Evolutionary conservation across 2,888 invertebrate species (phyloP), one percentile per base, ranked within the genome.

Genomic region (Loripinus fragilis): DNA sequence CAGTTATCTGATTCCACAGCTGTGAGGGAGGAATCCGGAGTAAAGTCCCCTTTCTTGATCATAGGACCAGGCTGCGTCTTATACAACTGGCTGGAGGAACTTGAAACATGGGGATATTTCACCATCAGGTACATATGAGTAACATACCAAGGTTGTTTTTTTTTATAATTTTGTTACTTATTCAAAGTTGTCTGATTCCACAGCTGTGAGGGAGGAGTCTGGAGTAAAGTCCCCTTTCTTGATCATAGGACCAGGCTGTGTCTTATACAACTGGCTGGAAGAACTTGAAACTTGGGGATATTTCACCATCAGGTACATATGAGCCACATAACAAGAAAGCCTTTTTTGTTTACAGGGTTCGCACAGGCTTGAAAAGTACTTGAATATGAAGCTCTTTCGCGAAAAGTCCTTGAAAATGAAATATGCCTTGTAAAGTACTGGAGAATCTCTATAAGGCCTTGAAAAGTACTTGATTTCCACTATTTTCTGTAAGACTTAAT

Each of bases 61-160:
- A 91, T 93, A 67, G 91, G 91, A 12, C 93, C 92, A 0, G 91
- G 91, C 38, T 90, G 89, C 81, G 90, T 92, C 0, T 81, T 93
- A 60, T 92, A 91, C 75, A 93, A 93, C 87, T 93, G 93, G 93
- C 76, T 92, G 69, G 91, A 91, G 80, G 92, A 92, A 76, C 81
- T 93, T 23, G 90, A 91, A n/a, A 90, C 90, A 2, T 92, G 93
- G 93, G 93, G 92, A 35, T 86, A 93, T 79, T 93, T 93, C 67
- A 80, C 82, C 71, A 88, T 89, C 42, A 88, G 92, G 92, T 92
- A 71, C 20, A 20, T 45, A 20, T 45, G 45, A 3, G 17, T 45
- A 17, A 15, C 41, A 41, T 7, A 10, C 15, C 41, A 41, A 41
- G 15, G 15, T 41, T 41, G 41, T 15, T 15, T 10, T 10, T 41